phyloP scores from a whole-genome alignment of 2,113 vertebrate species.

The Arvicanthis niloticus region DNA sequence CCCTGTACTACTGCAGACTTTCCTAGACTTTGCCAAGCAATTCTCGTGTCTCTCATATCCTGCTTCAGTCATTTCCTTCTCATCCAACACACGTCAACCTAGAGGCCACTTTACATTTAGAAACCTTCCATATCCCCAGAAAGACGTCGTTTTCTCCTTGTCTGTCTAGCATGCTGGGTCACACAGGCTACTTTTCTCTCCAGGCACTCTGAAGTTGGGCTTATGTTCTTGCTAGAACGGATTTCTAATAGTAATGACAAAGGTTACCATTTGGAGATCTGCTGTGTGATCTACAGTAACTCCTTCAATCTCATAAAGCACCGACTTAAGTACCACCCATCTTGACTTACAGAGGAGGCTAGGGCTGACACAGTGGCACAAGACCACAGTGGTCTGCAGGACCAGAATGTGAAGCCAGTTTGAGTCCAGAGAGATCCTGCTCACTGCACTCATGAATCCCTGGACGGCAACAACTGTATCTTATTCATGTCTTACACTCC shows the following conservation, averaged over 20 bases:
- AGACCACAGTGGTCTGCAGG: background rate
- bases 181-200: background rate
- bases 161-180: background rate
- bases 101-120: background rate
- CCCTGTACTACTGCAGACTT: background rate
- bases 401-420: background rate
- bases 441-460: constrained; percentile 57
- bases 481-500: constrained; percentile 66
- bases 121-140: constrained; percentile 40
- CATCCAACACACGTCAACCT: background rate
- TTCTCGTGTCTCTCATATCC: background rate
- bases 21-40: background rate
- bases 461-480: constrained; percentile 44
- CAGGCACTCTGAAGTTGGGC: background rate
- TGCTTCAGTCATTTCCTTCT: background rate
- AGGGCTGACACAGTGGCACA: too few relatives aligned
- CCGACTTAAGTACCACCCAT: background rate
- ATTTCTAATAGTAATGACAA: constrained; percentile 20
- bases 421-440: background rate
- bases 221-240: background rate
- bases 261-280: background rate
- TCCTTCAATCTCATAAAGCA: constrained; percentile 21
- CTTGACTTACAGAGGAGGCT: constrained; percentile 30
- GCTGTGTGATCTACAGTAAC: constrained; percentile 4
- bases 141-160: background rate